Evolutionary conservation across 2,113 vertebrate genomes (phyloP).

Genomic region (Pantherophis guttatus): DNA sequence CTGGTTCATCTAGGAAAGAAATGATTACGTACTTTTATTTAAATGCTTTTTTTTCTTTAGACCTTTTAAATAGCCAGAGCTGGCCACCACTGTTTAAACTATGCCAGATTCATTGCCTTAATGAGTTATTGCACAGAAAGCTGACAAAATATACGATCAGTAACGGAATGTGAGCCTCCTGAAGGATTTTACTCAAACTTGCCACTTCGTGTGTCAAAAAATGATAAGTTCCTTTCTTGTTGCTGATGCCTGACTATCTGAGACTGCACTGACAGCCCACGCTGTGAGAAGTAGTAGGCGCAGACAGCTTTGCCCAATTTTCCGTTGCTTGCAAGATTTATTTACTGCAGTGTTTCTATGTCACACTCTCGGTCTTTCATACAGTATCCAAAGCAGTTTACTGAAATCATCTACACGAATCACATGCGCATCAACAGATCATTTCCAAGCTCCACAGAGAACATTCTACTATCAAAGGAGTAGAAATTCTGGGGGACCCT

Average conservation of each 20-base stretch:
- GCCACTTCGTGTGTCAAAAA: not conserved
- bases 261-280: not conserved
- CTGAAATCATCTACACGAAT: not conserved
- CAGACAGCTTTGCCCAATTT: not conserved
- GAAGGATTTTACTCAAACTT: not conserved
- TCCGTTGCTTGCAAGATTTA: not conserved
- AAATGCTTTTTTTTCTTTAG: not conserved
- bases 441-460: not conserved
- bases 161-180: not conserved
- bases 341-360: not conserved
- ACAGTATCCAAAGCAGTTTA: not conserved
- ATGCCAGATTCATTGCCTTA: not conserved
- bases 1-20: conserved; percentile 3
- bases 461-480: not conserved
- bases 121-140: not conserved
- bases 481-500: not conserved
- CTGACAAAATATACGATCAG: not conserved
- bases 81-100: not conserved
- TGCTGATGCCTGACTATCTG: not conserved
- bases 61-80: not conserved
- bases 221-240: not conserved
- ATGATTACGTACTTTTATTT: conserved; percentile 6
- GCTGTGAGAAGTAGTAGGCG: not conserved
- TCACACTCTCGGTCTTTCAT: not conserved
- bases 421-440: not conserved